A percentile compares a stretch with the other conserved stretches of the same genome.
Evolutionary conservation across 2,888 invertebrate genomes (phyloP).

Genomic region (Herminia tarsipennalis): DNA sequence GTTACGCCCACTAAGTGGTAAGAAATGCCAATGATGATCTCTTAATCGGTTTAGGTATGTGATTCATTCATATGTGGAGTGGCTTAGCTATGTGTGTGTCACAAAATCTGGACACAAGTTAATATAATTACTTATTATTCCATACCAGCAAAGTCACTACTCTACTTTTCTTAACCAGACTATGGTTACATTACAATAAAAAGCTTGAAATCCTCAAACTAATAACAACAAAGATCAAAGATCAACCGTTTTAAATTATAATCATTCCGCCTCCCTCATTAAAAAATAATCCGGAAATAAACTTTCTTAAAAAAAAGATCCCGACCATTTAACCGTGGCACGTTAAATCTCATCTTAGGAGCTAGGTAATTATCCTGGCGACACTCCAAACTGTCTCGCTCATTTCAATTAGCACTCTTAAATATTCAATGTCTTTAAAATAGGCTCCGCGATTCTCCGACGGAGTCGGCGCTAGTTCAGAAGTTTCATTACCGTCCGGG

Average conservation of each 20-base stretch:
- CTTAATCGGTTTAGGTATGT: too few species aligned
- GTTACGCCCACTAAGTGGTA: too few species aligned
- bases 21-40: too few species aligned
- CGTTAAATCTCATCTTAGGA: slow-evolving; percentile 83
- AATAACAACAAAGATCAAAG: not conserved
- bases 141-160: too few species aligned
- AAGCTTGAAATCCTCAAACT: not conserved
- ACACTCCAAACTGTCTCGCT: slow-evolving; percentile 84
- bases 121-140: too few species aligned
- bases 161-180: too few species aligned
- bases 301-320: slow-evolving; percentile 28
- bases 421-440: slow-evolving; percentile 86
- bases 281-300: slow-evolving; percentile 35
- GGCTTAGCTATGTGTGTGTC: too few species aligned
- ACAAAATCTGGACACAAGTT: too few species aligned
- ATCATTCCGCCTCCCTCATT: slow-evolving; percentile 21
- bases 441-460: slow-evolving; percentile 78
- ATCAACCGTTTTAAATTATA: slow-evolving; percentile 7
- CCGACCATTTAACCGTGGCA: slow-evolving; percentile 73
- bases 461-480: slow-evolving; percentile 68
- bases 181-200: too few species aligned
- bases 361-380: slow-evolving; percentile 85
- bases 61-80: too few species aligned
- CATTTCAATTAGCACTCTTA: slow-evolving; percentile 86
- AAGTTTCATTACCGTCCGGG: slow-evolving; percentile 78